phyloP scores from a whole-genome alignment of 2,797 vertebrate genomes.

The Champsocephalus gunnari region DNA sequence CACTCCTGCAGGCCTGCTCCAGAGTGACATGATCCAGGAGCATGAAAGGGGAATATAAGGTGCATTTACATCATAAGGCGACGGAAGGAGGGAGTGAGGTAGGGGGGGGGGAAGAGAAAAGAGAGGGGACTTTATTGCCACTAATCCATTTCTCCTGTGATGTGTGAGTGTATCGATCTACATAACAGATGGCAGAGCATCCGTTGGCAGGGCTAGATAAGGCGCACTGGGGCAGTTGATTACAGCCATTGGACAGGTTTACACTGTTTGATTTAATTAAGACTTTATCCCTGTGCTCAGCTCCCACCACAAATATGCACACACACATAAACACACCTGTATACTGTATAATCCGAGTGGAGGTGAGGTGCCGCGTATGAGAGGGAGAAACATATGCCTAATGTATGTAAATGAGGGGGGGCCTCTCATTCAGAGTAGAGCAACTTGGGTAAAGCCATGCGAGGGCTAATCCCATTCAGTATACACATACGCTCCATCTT shows the following conservation, averaged over 20 bases:
- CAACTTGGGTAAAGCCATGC: conserved; percentile 78
- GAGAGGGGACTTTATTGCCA: conserved; percentile 79
- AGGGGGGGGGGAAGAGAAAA: conserved; percentile 45
- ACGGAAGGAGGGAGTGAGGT: conserved; percentile 37
- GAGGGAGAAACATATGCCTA: conserved; percentile 58
- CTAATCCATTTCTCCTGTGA: conserved; percentile 85
- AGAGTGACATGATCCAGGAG: conserved; percentile 49
- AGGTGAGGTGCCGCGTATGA: conserved; percentile 45
- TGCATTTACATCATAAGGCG: conserved; percentile 76
- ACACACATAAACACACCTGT: conserved; percentile 68
- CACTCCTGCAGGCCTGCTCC: conserved; percentile 42
- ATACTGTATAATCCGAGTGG: conserved; percentile 48
- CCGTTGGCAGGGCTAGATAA: conserved; percentile 85
- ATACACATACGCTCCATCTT: conserved; percentile 68
- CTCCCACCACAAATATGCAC: conserved; percentile 69
- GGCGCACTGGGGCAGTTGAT: conserved; percentile 85
- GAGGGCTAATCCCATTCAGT: conserved; percentile 82
- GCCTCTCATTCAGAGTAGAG: conserved; percentile 72
- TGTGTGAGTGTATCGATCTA: conserved; percentile 85
- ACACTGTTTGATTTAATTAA: conserved; percentile 89
- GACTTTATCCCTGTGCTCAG: conserved; percentile 82
- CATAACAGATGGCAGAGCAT: conserved; percentile 86
- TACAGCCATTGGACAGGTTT: conserved; percentile 85
- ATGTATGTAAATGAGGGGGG: conserved; percentile 73
- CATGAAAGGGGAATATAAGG: conserved; percentile 62